These are phyloP conservation scores for Oeneis ivallda DNA, from an alignment of 2,888 invertebrate genomes.

Conservation along the genomic window DNA sequence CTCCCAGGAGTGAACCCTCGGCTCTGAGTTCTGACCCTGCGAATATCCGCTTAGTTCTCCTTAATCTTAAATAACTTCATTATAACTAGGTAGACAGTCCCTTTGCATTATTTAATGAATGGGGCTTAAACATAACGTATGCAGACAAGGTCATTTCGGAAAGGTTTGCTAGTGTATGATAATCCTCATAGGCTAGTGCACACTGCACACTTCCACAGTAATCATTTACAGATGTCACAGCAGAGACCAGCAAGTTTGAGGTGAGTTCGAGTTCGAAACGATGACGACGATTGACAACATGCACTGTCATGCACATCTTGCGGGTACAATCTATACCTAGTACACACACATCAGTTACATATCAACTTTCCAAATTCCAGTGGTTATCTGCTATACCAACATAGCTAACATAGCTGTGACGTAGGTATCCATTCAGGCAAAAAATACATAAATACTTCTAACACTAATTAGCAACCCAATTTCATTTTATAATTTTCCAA, in stretches of 20 bases:
- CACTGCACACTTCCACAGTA: background rate
- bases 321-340: too few species aligned
- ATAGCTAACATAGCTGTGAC: background rate
- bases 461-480: too few species aligned
- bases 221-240: background rate
- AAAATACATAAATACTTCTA: too few species aligned
- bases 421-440: background rate
- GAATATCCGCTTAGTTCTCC: conserved; percentile 51
- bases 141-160: conserved; percentile 6
- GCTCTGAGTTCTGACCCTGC: conserved; percentile 46
- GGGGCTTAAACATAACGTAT: conserved; percentile 2
- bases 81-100: conserved; percentile 49
- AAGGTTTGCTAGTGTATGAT: conserved; percentile 4
- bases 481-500: too few species aligned
- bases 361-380: background rate
- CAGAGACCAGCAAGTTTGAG: background rate
- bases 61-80: conserved; percentile 72
- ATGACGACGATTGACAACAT: too few species aligned
- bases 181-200: background rate
- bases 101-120: conserved; percentile 30
- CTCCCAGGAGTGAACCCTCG: conserved; percentile 46
- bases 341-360: too few species aligned
- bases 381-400: background rate
- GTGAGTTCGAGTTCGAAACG: too few species aligned
- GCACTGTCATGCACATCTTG: too few species aligned